These are phyloP conservation scores for Drosophila bifasciata DNA, from an alignment of 1,140 invertebrate species.

Conservation along the genomic window DNA sequence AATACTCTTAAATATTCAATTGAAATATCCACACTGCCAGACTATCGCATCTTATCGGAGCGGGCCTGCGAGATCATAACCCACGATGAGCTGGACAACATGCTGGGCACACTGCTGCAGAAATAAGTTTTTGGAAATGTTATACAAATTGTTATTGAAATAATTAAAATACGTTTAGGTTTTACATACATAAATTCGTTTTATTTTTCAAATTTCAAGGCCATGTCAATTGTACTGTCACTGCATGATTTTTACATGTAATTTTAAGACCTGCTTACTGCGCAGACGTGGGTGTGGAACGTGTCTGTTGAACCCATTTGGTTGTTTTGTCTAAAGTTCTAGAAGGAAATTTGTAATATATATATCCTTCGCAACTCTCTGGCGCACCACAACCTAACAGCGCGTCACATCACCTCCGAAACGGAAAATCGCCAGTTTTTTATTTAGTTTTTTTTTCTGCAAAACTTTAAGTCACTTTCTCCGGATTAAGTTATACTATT, in stretches of 20 bases:
- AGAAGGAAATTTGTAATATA: constrained; percentile 33
- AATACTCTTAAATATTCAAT: not conserved
- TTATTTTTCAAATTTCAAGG: too few relatives aligned
- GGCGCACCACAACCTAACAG: constrained; percentile 43
- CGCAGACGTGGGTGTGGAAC: too few relatives aligned
- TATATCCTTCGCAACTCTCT: constrained; percentile 55
- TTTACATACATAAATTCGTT: too few relatives aligned
- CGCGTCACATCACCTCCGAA: constrained; percentile 53
- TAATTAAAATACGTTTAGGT: too few relatives aligned
- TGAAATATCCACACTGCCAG: constrained; percentile 1
- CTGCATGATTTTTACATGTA: too few relatives aligned
- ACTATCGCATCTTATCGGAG: constrained; percentile 59
- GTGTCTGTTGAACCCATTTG: not conserved
- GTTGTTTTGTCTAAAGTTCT: constrained; percentile 1
- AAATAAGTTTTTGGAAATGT: too few relatives aligned
- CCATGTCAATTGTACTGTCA: too few relatives aligned
- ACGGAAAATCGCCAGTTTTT: constrained; percentile 41
- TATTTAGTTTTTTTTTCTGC: constrained; percentile 28
- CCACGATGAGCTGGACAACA: constrained; percentile 49
- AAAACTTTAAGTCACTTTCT: constrained; percentile 21
- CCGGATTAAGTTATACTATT: too few relatives aligned
- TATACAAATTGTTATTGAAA: too few relatives aligned
- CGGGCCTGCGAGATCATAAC: constrained; percentile 61
- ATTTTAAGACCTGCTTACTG: too few relatives aligned
- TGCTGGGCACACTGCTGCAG: constrained; percentile 29